Evolutionary conservation across 2,113 vertebrate species (phyloP), one percentile per base, ranked within the genome.

Genomic region (Neotoma lepida): DNA sequence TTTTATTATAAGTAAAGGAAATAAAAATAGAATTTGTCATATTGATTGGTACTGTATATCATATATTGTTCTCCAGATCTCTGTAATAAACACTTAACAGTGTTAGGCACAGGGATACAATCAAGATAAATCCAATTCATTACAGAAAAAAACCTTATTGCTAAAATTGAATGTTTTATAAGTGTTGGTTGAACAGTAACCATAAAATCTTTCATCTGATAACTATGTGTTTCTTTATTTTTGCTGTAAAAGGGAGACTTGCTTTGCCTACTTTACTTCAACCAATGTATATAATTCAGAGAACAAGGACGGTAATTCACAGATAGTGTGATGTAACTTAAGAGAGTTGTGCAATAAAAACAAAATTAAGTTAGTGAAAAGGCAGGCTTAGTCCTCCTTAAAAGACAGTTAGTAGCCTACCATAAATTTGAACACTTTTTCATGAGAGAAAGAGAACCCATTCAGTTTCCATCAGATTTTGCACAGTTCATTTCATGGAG

Each of bases 351-450:
- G 97, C 81, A 86, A 97, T 98, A 97, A 98, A 97, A 98, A 98
- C 96, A 6, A 96, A 98, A 97, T 96, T 26, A 97, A 98, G 97
- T 95, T 49, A 54, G 93, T 97, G 97, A 98, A 97, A 98, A 98
- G 98, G 98, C 98, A 98, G 98, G 98, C 98, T 98, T 98, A 99
- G 99, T 99, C 98, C 95, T 99, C 98, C 98, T 98, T 98, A 97
- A 99, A 99, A 98, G 98, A 99, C 97, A 98, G 98, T 86, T 44
- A n/a, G 84, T 96, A 97, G 99, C 99, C 99, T 98, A 99, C 98
- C 98, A 98, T 97, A 98, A 98, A 98, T 98, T 97, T 98, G 98
- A 98, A 98, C 97, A 98, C 96, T 97, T 98, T 98, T 98, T 98
- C 98, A 98, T 98, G 98, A 98, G 98, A 98, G 99, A 99, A 98